Evolutionary conservation across 2,797 vertebrate genomes (phyloP), one percentile per base, ranked within the genome.

Genomic region (Chaetodon trifasciatus): DNA sequence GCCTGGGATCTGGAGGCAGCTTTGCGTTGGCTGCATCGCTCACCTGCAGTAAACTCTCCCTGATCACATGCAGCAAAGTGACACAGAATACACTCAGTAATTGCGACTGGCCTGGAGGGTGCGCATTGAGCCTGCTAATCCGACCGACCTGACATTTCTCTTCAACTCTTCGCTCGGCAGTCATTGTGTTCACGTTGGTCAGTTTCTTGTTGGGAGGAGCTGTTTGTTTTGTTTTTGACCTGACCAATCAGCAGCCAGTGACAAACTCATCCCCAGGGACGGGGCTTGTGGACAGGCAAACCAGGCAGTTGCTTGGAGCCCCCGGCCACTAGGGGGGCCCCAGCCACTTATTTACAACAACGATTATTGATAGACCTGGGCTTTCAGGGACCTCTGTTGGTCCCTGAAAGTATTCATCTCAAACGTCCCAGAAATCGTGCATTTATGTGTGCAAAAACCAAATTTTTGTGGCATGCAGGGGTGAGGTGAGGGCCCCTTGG

Each of bases 141-240:
- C 6, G 52, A 79, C 28, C 39, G 58, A 49, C 49, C 23, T 37
- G 7, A 19, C 12, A 19, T 60, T 69, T 64, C 6, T 32, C 60
- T 72, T 53, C 44, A 83, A 32, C 16, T 23, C 47, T 77, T 74
- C 21, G 57, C 55, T 66, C 66, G 32, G 57, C 55, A 24, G 47
- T 65, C 39, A 47, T 39, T 65, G 44, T 71, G 62, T 76, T 70
- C 5, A 6, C 8, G 28, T 47, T 58, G 37, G 19, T 21, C 24
- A 32, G 23, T 70, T 67, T 70, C 11, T 62, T 74, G 53, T 52
- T 19, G 10, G 17, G 23, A 35, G 50, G 19, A 40, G 23, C 53
- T 46, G 12, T 66, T 68, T 19, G 21, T 49, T 63, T 46, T 66
- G 16, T 24, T 28, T 72, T 56, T 52, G 23, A 6, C 19, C 11